Conservation (phyloP, 2,113 vertebrate genomes). For the Sebastes fasciatus region DNA sequence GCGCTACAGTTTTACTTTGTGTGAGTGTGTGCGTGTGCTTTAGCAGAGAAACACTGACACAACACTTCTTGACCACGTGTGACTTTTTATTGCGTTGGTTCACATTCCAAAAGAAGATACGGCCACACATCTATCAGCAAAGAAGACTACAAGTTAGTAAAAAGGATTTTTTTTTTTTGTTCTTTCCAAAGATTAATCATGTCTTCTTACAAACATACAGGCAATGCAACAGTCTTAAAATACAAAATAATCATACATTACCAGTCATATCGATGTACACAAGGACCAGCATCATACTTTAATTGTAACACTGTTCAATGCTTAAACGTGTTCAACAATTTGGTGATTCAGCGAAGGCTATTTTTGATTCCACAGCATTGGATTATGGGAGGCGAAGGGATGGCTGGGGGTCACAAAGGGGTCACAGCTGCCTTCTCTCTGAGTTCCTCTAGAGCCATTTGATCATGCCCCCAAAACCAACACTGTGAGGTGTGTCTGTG, state of each 20-base stretch:
- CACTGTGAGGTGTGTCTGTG: conserved; percentile 33
- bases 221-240: conserved; percentile 68
- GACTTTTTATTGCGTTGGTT: conserved; percentile 82
- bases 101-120: conserved; percentile 79
- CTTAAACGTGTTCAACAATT: conserved; percentile 32
- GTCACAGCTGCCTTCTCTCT: conserved; percentile 68
- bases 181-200: conserved; percentile 72
- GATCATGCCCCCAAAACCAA: conserved; percentile 67
- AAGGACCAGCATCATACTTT: conserved; percentile 55
- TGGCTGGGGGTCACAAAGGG: conserved; percentile 66
- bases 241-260: conserved; percentile 67
- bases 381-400: conserved; percentile 50
- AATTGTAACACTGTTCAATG: conserved; percentile 37
- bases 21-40: background rate
- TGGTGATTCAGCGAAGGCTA: conserved; percentile 31
- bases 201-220: conserved; percentile 78
- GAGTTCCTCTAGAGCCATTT: conserved; percentile 61
- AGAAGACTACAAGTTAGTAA: conserved; percentile 85
- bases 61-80: conserved; percentile 75
- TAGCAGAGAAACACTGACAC: conserved; percentile 60
- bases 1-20: background rate
- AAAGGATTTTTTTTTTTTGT: conserved; percentile 58
- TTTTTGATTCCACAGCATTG: conserved; percentile 48
- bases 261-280: conserved; percentile 59
- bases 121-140: conserved; percentile 82